Conservation (phyloP, 2,888 invertebrate genomes). For the Strigamia crassipes region DNA sequence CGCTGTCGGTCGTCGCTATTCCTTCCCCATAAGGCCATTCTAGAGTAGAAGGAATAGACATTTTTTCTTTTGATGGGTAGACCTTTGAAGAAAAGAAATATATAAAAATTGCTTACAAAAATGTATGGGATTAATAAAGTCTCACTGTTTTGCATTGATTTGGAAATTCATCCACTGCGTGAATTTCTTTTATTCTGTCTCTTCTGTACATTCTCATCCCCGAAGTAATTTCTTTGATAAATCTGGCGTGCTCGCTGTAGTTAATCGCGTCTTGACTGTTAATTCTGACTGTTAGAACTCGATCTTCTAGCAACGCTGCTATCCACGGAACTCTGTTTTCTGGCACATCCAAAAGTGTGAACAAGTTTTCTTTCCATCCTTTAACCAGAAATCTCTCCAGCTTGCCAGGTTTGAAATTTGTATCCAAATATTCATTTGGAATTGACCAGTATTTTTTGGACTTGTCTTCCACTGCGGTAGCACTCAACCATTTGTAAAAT, state of each 20-base stretch:
- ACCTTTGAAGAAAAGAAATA: not conserved
- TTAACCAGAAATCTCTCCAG: not conserved
- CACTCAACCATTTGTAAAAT: constrained; percentile 22
- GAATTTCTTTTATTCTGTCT: not conserved
- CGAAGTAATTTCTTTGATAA: not conserved
- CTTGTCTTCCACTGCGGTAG: not conserved
- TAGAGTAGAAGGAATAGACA: too few relatives aligned
- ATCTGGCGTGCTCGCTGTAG: not conserved
- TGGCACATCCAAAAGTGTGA: not conserved
- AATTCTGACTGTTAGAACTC: not conserved
- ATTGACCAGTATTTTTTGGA: not conserved
- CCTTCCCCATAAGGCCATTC: too few relatives aligned
- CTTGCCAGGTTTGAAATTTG: not conserved
- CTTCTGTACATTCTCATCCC: not conserved
- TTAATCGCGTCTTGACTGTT: not conserved
- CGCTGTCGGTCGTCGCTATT: not conserved
- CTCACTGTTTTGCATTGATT: not conserved
- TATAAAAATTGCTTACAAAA: too few relatives aligned
- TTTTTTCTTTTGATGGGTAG: not conserved
- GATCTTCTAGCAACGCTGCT: not conserved
- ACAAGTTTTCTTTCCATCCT: not conserved
- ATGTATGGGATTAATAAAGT: not conserved
- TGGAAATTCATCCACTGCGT: not conserved
- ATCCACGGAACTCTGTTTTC: not conserved
- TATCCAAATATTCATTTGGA: not conserved